Base-by-base conservation (phyloP, 2,797 vertebrate species). In the Schizothorax lantsangensis region DNA sequence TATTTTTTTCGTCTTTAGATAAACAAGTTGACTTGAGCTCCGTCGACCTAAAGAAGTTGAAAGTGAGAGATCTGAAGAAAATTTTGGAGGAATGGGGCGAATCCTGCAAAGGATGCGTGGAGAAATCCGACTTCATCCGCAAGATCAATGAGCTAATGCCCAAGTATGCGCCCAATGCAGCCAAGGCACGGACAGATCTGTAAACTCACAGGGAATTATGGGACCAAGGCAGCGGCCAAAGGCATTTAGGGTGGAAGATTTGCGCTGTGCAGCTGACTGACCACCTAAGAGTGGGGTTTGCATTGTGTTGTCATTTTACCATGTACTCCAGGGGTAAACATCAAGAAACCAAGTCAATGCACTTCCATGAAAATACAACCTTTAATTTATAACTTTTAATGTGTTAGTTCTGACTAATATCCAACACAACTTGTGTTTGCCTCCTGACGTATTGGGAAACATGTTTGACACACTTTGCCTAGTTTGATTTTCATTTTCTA, bases 121-220 rank as follows among this genome's bases (percentile, higher is more conserved):
- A 99, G 84, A 99, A 99, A 90, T 97, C 97, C 0, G 98, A 99
- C 93, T 99, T 98, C 91, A 99, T 99, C 93, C 97, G 97, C 77
- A 97, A 97, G 91, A 99, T 99, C 93, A 96, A 96, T 0, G 98
- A 99, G 94, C 96, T 99, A 89, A 98, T 99, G 98, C 98, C 98
- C 86, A 97, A 96, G 94, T 98, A 99, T 4, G 97, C 97, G 0
- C 97, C 98, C 5, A 95, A 95, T 45, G 97, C 97, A 4, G 97
- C 98, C 91, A 96, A 94, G 84, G 96, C 96, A 90, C 95, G 97
- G 95, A 97, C 97, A 86, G 98, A 99, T 26, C 96, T 99, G 91
- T 99, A 81, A 92, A 77, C 62, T 59, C 75, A 59, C 1, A 21
- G 81, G 69, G 88, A 87, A 30, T 81, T 91, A 89, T 69, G 94